Base-by-base conservation (phyloP, 1,140 invertebrate species). In the Diorhabda elongata region DNA sequence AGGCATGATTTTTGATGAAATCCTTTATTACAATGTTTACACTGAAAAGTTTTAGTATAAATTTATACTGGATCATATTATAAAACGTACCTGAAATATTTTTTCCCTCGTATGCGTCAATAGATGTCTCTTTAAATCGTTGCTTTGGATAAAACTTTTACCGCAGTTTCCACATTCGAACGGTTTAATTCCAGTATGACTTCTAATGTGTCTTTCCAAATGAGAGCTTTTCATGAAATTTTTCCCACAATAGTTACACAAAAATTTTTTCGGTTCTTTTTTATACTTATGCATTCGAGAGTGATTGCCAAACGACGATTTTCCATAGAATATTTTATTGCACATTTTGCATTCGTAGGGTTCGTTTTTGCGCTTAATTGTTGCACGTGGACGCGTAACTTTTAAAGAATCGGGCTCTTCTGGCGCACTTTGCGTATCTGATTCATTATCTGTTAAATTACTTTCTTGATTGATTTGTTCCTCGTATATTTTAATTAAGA, bases 121-220 rank as follows among this genome's bases (percentile, higher is more conserved):
- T 26, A 64, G n/a, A 61, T 69, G 61, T 26, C 61, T 42, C 58
- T 64, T 69, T 42, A 63, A 58, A 61, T 64, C 61, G 47, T 66
- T 70, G 44, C 64, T 66, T 42, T 66, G 47, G 5, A 8, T 47
- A 11, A 74, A 74, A 41, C 44, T 26, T 47, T 66, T 65, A 4
- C 52, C 44, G 58, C 70, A 69, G 6, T 64, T 58, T 71, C 41
- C 64, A 75, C 90, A 90, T 6, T 85, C 83, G 76, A 88, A 90
- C 4, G 86, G 83, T 8, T 81, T 80, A 67, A 85, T 82, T 43
- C 85, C 82, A 2, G 83, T 81, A 73, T 87, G 86, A 61, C 45
- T 69, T 7, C 58, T 7, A 9, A 66, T 63, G 52, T 72, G 67
- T n/a, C 64, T 64, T 6, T 69, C 58, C 7, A 72, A 45, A 44